Percentiles rank a stretch among this genome's conserved stretches.
Conservation (phyloP, 2,113 vertebrate genomes). For the Thermophis baileyi region DNA sequence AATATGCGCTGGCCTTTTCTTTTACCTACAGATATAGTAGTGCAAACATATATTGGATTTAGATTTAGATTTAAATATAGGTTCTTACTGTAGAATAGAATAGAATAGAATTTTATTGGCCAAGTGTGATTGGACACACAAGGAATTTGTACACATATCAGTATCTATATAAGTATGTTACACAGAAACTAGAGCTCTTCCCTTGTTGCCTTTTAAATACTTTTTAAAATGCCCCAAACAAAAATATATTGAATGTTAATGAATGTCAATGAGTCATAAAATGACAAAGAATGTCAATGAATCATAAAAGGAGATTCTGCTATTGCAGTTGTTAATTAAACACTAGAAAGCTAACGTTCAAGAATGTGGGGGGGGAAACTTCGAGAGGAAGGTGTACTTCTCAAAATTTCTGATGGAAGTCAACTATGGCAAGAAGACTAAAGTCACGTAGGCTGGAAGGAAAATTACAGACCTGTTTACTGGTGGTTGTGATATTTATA, state of each 20-base stretch:
- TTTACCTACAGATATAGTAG: background rate
- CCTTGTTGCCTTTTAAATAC: background rate
- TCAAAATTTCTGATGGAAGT: background rate
- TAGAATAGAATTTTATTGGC: no score
- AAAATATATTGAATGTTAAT: background rate
- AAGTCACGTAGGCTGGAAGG: constrained; percentile 1
- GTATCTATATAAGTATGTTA: background rate
- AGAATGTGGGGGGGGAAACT: background rate
- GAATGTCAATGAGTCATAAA: background rate
- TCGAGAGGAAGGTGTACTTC: background rate
- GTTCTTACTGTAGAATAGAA: no score
- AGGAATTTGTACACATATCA: background rate
- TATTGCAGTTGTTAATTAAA: background rate
- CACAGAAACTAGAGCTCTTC: background rate
- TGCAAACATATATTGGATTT: background rate
- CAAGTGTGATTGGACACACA: no score
- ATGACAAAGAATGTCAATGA: background rate
- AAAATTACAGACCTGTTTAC: constrained; percentile 1
- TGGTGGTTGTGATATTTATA: background rate
- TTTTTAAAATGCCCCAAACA: background rate
- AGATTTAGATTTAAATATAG: background rate
- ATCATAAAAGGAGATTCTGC: background rate
- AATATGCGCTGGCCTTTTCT: background rate
- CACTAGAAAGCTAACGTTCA: background rate
- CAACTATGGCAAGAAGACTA: background rate